Conservation (phyloP, 2,888 invertebrate species). For the Drosophila trichaetosa region DNA sequence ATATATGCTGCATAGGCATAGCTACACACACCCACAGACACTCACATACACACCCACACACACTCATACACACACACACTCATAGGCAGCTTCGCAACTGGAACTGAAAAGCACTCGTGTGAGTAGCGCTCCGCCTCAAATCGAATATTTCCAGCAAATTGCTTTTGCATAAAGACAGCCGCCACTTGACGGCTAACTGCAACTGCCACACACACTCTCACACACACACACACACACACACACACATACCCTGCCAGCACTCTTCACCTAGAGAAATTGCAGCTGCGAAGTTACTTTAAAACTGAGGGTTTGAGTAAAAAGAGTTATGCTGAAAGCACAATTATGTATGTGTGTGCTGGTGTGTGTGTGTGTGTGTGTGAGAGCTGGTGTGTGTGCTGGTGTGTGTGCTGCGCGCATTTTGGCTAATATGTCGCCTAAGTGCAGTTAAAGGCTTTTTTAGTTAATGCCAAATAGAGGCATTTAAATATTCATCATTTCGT, state of each 20-base stretch:
- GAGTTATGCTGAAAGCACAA: constrained; percentile 46
- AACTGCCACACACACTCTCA: not conserved
- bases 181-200: constrained; percentile 46
- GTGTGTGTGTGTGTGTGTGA: not conserved
- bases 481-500: constrained; percentile 45
- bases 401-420: constrained; percentile 40
- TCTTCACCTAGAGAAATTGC: constrained; percentile 30
- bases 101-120: constrained; percentile 38
- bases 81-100: constrained; percentile 11
- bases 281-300: constrained; percentile 8
- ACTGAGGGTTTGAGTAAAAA: not conserved
- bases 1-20: constrained; percentile 11
- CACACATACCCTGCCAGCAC: not conserved
- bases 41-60: not conserved
- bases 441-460: constrained; percentile 57
- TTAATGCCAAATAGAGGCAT: constrained; percentile 73
- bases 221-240: not conserved
- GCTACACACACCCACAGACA: not conserved
- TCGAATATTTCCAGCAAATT: constrained; percentile 83
- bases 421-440: constrained; percentile 57
- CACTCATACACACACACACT: not conserved
- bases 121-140: constrained; percentile 52
- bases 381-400: constrained; percentile 26
- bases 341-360: constrained; percentile 42
- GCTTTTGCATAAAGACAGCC: constrained; percentile 81